Evolutionary conservation across 2,113 vertebrate genomes (phyloP), one percentile per base, ranked within the genome.

Genomic region (Micronisus gabar): DNA sequence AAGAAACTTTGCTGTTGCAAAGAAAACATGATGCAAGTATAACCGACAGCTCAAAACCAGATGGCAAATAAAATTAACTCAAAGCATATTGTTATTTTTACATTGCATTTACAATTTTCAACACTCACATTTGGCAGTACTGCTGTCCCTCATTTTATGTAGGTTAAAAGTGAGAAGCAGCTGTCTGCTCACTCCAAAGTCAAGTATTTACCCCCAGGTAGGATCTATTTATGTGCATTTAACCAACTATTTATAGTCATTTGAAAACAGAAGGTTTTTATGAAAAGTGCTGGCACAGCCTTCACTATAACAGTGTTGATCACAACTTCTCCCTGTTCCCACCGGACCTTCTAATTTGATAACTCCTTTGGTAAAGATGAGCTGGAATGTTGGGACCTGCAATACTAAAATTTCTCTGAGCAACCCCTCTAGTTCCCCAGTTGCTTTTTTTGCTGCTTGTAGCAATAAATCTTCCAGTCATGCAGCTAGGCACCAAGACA

Each of bases 1-100:
- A 89, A 91, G 83, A 72, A 93, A 91, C 89, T 91, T 94, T 4
- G 20, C 90, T 85, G 78, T 79, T 76, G 71, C 89, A 76, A 66
- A 90, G 66, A 55, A 96, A 93, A 96, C 87, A 87, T 83, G 91
- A 95, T 80, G 89, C 84, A 89, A 96, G 71, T 90, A 43, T 50
- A 95, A 87, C 70, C 40, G 62, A 95, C 93, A 95, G 96, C 91
- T 91, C 95, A 91, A 87, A 95, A 94, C 58, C 97, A 97, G 93
- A 97, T 96, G 95, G 95, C 95, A 97, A 97, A 97, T 90, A 94
- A 95, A 96, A 96, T 96, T 91, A 96, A 90, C 94, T 94, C 95
- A 67, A 89, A 97, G 92, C 87, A 95, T 73, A 97, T 89, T 96
- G 95, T 96, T 95, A 95, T 95, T 97, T 96, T 95, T 88, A 94